phyloP scores from a whole-genome alignment of 2,113 vertebrate genomes.

The Natator depressus region DNA sequence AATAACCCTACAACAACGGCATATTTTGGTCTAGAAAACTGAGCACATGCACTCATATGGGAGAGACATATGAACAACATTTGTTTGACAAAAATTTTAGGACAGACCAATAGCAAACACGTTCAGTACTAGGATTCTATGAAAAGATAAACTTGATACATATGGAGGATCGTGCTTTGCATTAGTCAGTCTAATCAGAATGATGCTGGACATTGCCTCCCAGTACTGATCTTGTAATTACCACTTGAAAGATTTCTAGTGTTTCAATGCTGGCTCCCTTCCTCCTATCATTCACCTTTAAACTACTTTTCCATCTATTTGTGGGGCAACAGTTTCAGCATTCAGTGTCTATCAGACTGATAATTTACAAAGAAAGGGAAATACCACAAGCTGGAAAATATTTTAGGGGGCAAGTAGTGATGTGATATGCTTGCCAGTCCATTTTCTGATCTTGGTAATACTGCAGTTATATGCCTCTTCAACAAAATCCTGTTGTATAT shows the following conservation, averaged over 20 bases:
- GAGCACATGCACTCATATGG: not conserved
- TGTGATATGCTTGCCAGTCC: not conserved
- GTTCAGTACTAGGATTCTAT: not conserved
- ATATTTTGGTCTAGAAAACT: not conserved
- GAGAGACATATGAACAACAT: not conserved
- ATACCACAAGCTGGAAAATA: not conserved
- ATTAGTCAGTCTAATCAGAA: not conserved
- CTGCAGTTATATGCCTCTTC: not conserved
- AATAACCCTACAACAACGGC: not conserved
- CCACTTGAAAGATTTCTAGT: not conserved
- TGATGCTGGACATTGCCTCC: not conserved
- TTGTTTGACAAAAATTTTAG: not conserved
- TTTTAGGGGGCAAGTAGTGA: not conserved
- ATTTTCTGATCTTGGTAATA: not conserved
- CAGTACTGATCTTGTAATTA: not conserved
- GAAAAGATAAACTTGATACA: not conserved
- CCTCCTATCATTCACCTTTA: not conserved
- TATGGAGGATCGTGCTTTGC: not conserved
- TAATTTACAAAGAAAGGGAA: not conserved
- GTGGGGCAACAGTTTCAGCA: not conserved
- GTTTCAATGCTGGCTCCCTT: not conserved
- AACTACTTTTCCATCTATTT: not conserved
- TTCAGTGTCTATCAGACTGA: not conserved
- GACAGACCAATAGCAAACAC: not conserved
- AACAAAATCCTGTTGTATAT: not conserved